Conservation (phyloP, 2,113 vertebrate species). For the Peromyscus polionotus region DNA sequence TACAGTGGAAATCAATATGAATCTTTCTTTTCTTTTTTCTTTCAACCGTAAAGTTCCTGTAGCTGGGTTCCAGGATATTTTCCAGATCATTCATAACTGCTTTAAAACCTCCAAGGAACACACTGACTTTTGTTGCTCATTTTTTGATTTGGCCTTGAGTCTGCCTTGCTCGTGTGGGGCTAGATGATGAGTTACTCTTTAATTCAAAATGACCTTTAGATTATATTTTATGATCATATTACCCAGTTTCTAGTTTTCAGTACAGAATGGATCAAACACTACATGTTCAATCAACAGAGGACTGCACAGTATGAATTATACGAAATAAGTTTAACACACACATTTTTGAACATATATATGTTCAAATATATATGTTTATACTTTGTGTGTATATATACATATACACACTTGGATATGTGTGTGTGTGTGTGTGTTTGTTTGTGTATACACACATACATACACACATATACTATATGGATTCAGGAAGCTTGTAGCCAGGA, state of each 20-base stretch:
- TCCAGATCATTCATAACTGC: conserved; percentile 38
- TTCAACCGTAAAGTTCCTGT: conserved; percentile 4
- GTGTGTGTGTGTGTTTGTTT: no score
- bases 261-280: neutral
- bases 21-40: conserved; percentile 4
- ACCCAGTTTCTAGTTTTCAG: conserved; percentile 22
- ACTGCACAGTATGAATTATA: neutral
- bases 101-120: neutral
- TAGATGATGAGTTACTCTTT: conserved; percentile 55
- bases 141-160: conserved; percentile 54
- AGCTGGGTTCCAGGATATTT: conserved; percentile 12
- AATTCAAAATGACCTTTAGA: conserved; percentile 46
- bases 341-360: neutral
- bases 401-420: neutral
- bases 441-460: no score
- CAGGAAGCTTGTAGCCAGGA: neutral
- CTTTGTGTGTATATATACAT: neutral
- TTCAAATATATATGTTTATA: neutral
- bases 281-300: neutral
- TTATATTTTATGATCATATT: conserved; percentile 62
- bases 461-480: neutral
- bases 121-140: conserved; percentile 9
- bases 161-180: neutral
- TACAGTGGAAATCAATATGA: conserved; percentile 62
- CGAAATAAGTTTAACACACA: conserved; percentile 29